Base-by-base conservation (phyloP, 2,888 invertebrate species). In the Macropis europaea region DNA sequence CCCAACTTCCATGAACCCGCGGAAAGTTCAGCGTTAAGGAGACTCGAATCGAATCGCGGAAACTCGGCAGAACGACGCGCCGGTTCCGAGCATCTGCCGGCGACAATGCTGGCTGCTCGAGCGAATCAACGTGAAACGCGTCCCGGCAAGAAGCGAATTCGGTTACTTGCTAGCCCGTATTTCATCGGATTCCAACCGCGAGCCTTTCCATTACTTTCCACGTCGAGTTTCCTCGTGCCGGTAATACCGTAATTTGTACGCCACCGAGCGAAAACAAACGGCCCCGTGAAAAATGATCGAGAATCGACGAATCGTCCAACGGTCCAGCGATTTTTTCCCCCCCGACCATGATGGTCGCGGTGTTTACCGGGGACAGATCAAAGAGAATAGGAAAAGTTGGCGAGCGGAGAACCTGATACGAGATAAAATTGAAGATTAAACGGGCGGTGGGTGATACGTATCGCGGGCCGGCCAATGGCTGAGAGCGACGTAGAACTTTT, bases 111-210 rank as follows among this genome's bases (percentile, higher is more conserved):
- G 47, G 69, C 63, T 59, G 78, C 66, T 53, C 57, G 47, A 24
- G 66, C 73, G 73, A 82, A 71, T 73, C 75, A 77, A 61, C 78
- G 66, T 60, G 57, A 72, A 81, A 81, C 66, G 71, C 72, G 60
- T 53, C 48, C 40, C 43, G 42, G 63, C 63, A 50, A 57, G 68
- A 66, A 59, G 67, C 63, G 68, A 79, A 64, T 79, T 82, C 64
- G 70, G n/a, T 70, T 53, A 66, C 68, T 82, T 72, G 53, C 72
- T 62, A 64, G 34, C 52, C 81, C 73, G 82, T 68, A 66, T 76
- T 75, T 63, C 64, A 68, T 19, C 72, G 54, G 67, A 70, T 79
- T 78, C 67, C 70, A 57, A 54, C 57, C 50, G 34, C 57, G 45
- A 56, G 62, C 59, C n/a, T 56, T 36, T 30, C 30, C 26, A 26